These are phyloP conservation scores for Sebastiscus albofasciatus DNA, from an alignment of 2,797 vertebrate species.

Conservation along the genomic window DNA sequence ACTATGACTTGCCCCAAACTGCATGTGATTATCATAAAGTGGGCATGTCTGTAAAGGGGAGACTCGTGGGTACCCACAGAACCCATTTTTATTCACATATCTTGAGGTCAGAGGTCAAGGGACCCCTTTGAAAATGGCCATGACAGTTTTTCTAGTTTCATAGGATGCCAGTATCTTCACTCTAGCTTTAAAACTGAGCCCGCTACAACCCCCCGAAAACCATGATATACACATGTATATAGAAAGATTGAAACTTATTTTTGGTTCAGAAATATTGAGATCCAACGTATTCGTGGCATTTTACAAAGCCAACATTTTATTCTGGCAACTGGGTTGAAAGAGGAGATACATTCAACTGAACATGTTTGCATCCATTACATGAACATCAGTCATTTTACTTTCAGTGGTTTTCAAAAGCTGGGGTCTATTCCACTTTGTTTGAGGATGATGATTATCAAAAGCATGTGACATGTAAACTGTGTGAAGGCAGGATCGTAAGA, in stretches of 20 bases:
- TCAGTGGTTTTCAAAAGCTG: background rate
- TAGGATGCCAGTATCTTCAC: no score
- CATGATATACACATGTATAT: background rate
- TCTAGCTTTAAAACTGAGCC: no score
- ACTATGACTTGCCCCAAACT: no score
- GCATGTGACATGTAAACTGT: background rate
- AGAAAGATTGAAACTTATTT: background rate
- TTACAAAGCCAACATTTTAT: background rate
- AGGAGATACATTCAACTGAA: background rate
- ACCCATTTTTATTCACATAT: no score
- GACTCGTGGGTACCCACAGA: no score
- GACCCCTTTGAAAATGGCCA: no score
- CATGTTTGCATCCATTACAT: background rate
- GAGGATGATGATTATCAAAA: background rate
- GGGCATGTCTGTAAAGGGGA: no score
- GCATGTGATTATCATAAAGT: no score
- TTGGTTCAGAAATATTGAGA: background rate
- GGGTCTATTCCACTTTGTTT: background rate
- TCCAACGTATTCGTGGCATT: background rate
- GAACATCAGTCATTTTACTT: background rate
- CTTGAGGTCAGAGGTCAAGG: no score
- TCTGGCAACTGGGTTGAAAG: background rate
- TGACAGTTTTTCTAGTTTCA: no score
- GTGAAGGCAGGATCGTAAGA: no score
- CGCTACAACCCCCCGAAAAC: no score